Evolutionary conservation across 1,140 invertebrate species (phyloP).

Genomic region (Drosophila equinoxialis): DNA sequence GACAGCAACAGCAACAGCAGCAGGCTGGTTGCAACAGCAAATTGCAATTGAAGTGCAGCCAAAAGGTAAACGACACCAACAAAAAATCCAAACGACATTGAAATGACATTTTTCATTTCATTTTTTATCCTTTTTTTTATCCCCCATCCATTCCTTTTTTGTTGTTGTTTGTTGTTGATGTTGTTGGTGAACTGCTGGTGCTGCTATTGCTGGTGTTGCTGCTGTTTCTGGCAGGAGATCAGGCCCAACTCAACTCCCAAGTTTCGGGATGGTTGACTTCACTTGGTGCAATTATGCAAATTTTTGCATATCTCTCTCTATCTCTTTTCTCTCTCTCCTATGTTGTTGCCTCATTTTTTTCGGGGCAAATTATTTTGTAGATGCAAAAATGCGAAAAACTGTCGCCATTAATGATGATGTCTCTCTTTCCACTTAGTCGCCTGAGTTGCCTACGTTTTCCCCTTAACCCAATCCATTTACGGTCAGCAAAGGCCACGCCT

Average conservation of each 20-base stretch:
- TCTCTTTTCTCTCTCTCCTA: neutral
- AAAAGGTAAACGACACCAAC: constrained; percentile 81
- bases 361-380: constrained; percentile 53
- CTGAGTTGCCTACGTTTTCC: neutral
- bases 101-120: constrained; percentile 81
- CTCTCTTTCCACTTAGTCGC: constrained; percentile 9
- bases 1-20: constrained; percentile 21
- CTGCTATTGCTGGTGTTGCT: neutral
- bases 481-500: constrained; percentile 55
- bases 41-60: constrained; percentile 80
- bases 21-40: constrained; percentile 64
- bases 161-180: constrained; percentile 9
- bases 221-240: constrained; percentile 2
- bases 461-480: constrained; percentile 46
- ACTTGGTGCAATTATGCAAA: constrained; percentile 60
- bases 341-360: constrained; percentile 28
- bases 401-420: constrained; percentile 62
- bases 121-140: constrained; percentile 60
- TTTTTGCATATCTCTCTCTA: constrained; percentile 37
- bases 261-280: constrained; percentile 15
- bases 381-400: constrained; percentile 60
- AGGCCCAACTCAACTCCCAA: constrained; percentile 5
- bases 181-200: neutral
- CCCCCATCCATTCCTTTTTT: constrained; percentile 17
- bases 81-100: constrained; percentile 76